Percentiles rank a stretch among this genome's conserved stretches.
Conservation (phyloP, 2,113 vertebrate species). For the Oceanites oceanicus region DNA sequence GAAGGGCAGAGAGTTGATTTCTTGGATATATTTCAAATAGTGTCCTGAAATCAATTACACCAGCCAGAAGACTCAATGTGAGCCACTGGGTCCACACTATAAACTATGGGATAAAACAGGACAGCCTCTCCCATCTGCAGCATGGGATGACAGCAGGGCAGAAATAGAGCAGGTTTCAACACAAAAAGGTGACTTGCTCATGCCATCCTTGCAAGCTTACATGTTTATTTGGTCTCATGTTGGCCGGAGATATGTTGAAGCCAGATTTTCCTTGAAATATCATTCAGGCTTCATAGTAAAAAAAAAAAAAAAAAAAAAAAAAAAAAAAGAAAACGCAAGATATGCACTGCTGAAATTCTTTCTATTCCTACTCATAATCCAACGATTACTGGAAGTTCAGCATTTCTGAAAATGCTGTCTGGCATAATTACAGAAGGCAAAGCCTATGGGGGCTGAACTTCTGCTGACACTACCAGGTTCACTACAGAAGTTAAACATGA, state of each 20-base stretch:
- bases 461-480: not conserved
- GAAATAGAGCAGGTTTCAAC: not conserved
- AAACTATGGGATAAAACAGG: not conserved
- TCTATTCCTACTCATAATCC: not conserved
- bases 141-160: not conserved
- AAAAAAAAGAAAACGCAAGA: not conserved
- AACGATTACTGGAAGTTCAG: not conserved
- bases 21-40: not conserved
- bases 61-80: not conserved
- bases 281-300: not conserved
- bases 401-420: not conserved
- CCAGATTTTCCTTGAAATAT: not conserved
- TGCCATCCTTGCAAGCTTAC: not conserved
- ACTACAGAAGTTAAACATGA: not conserved
- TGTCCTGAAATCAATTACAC: not conserved
- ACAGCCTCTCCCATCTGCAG: not conserved
- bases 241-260: not conserved
- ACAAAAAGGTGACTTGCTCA: not conserved
- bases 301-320: too few species aligned
- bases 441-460: not conserved
- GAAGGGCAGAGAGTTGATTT: not conserved
- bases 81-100: not conserved
- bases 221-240: not conserved
- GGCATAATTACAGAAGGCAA: not conserved
- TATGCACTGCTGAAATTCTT: not conserved